A percentile compares a stretch with the other conserved stretches of the same genome.
Conservation (phyloP, 1,140 invertebrate species). For the Drosophila kanapiae region DNA sequence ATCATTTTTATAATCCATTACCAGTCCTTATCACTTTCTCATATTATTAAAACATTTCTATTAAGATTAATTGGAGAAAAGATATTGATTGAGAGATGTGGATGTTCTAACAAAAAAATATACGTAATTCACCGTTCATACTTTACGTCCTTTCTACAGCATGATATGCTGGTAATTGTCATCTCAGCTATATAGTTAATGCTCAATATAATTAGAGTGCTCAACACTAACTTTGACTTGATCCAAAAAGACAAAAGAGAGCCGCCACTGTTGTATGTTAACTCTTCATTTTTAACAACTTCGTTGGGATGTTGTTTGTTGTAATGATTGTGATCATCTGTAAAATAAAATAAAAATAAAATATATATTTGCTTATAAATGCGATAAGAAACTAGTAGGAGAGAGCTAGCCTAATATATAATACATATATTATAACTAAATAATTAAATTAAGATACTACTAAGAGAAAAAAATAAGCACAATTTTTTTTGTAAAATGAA, state of each 20-base stretch:
- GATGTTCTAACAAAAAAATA: conserved; percentile 3
- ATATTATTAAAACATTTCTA: conserved; percentile 7
- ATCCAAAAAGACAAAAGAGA: conserved; percentile 17
- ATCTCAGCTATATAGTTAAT: conserved; percentile 20
- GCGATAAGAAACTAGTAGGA: too few species aligned
- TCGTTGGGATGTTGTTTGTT: conserved; percentile 95
- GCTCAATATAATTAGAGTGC: conserved; percentile 19
- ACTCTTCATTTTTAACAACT: conserved; percentile 96
- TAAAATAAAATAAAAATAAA: conserved; percentile 14
- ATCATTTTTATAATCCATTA: conserved; percentile 9
- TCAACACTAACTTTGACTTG: conserved; percentile 15
- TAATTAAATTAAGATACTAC: too few species aligned
- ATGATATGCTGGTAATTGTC: background rate
- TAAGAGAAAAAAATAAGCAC: too few species aligned
- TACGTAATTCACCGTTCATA: conserved; percentile 22
- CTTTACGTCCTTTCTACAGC: background rate
- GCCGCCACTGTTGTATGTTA: conserved; percentile 88
- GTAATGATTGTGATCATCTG: conserved; percentile 88
- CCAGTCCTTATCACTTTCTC: conserved; percentile 20
- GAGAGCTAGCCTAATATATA: too few species aligned
- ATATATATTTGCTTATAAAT: background rate
- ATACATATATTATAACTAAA: too few species aligned
- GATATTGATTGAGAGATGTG: conserved; percentile 12
- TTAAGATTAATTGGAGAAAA: conserved; percentile 11
- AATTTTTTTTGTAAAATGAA: too few species aligned